These are phyloP conservation scores for Geopemphigus sp. DNA, from an alignment of 1,140 invertebrate species.

Conservation along the genomic window DNA sequence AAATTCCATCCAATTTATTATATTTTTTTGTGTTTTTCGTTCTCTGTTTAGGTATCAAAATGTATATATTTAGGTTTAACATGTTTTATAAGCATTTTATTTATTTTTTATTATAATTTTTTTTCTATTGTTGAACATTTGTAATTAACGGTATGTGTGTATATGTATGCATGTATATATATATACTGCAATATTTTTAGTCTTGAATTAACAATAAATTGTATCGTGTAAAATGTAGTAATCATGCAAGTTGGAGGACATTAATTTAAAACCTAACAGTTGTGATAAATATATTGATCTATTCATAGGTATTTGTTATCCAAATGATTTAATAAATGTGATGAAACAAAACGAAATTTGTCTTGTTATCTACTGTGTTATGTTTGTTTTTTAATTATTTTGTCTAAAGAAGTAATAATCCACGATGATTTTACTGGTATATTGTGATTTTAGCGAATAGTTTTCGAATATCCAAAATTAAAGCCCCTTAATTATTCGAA, in stretches of 20 bases:
- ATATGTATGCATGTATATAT: no score
- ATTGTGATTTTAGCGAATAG: no score
- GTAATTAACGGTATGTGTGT: constrained; percentile 35
- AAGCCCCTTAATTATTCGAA: no score
- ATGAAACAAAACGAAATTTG: constrained; percentile 13
- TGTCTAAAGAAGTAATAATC: no score
- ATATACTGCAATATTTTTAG: constrained; percentile 47
- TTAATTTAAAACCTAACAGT: constrained; percentile 45
- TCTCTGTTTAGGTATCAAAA: constrained; percentile 35
- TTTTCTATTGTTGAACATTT: constrained; percentile 44
- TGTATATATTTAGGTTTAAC: constrained; percentile 36
- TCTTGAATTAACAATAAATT: constrained; percentile 45
- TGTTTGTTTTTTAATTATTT: no score
- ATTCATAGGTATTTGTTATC: constrained; percentile 47
- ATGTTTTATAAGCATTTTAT: constrained; percentile 49
- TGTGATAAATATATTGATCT: constrained; percentile 49
- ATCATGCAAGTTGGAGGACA: constrained; percentile 23
- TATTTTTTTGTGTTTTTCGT: neutral
- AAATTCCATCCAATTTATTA: constrained; percentile 34
- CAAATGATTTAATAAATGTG: constrained; percentile 48
- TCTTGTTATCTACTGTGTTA: neutral
- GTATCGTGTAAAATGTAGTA: constrained; percentile 44
- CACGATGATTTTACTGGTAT: no score
- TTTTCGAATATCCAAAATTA: no score
- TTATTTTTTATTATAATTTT: constrained; percentile 45